Conservation (phyloP, 2,888 invertebrate species). For the Polietes domitor region DNA sequence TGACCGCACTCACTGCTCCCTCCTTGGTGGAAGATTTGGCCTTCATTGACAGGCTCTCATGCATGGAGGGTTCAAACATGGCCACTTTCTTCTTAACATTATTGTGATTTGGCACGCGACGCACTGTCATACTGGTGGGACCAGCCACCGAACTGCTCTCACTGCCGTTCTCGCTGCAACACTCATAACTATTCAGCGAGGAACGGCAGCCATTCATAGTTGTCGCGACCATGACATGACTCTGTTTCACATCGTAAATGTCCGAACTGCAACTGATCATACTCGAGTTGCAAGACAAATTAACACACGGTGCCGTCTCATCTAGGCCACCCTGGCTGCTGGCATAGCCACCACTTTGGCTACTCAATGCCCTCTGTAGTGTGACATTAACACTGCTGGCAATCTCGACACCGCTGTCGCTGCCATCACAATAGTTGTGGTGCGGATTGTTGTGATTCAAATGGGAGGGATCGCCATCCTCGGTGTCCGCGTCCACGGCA, state of each 20-base stretch:
- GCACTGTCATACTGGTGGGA: conserved; percentile 64
- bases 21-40: conserved; percentile 39
- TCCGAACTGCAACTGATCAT: conserved; percentile 90
- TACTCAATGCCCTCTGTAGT: conserved; percentile 83
- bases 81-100: conserved; percentile 84
- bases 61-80: conserved; percentile 81
- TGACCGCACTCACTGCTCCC: conserved; percentile 31
- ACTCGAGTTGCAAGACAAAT: conserved; percentile 88
- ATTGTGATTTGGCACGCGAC: conserved; percentile 60
- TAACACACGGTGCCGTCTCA: conserved; percentile 78
- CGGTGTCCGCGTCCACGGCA: conserved; percentile 56
- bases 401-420: conserved; percentile 91
- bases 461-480: conserved; percentile 81
- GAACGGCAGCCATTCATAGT: conserved; percentile 50
- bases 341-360: conserved; percentile 85
- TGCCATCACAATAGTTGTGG: conserved; percentile 83
- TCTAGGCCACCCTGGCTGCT: conserved; percentile 83
- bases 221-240: conserved; percentile 46
- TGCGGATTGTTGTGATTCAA: conserved; percentile 85
- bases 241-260: conserved; percentile 80
- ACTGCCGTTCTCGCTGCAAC: conserved; percentile 87
- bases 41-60: conserved; percentile 54
- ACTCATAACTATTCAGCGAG: conserved; percentile 74
- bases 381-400: conserved; percentile 78
- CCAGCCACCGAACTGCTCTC: conserved; percentile 88